A percentile compares a stretch with the other conserved stretches of the same genome.
phyloP scores from a whole-genome alignment of 2,797 vertebrate genomes.

The Centropyge bicolor region DNA sequence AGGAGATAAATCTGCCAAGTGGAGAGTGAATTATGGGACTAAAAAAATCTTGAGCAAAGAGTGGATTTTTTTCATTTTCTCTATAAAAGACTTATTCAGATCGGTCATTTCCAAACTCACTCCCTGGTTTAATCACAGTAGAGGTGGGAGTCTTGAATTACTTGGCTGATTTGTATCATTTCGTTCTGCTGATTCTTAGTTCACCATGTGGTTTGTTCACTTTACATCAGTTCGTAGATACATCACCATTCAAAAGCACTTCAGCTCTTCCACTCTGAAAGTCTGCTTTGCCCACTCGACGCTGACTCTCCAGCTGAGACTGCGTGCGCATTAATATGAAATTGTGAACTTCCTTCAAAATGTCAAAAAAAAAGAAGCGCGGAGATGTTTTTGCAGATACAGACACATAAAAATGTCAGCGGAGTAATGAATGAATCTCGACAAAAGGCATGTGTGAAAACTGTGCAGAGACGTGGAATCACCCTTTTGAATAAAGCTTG shows the following conservation, averaged over 20 bases:
- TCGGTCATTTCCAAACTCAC: background rate
- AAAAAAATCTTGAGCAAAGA: background rate
- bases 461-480: background rate
- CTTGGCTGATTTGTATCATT: background rate
- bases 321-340: background rate
- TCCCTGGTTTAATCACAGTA: background rate
- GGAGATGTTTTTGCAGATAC: background rate
- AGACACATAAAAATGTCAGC: slow-evolving; percentile 1
- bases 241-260: background rate
- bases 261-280: background rate
- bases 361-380: background rate
- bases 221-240: background rate
- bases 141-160: background rate
- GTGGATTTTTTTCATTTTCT: slow-evolving; percentile 9
- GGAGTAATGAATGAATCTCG: slow-evolving; percentile 10
- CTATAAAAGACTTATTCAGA: background rate
- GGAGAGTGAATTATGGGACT: slow-evolving; percentile 18
- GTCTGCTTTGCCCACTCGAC: background rate
- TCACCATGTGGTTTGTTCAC: background rate
- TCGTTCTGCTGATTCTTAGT: background rate
- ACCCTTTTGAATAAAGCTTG: background rate
- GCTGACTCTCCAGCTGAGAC: background rate
- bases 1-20: slow-evolving; percentile 14
- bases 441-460: background rate
- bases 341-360: slow-evolving; percentile 9